Base-by-base conservation (phyloP, 2,113 vertebrate species). In the Nothocercus nigrocapillus region DNA sequence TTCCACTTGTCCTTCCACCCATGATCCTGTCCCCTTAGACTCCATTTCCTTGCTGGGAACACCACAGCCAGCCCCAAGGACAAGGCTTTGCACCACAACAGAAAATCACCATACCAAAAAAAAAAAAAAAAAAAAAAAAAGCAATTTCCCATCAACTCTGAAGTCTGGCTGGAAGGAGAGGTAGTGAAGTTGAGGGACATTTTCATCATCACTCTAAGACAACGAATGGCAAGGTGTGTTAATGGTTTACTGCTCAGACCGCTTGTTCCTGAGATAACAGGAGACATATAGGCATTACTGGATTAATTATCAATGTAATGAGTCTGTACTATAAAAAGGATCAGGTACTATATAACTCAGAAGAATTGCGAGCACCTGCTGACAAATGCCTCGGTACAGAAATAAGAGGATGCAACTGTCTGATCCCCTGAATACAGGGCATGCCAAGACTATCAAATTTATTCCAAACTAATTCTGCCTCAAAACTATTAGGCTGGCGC, bases 241-340 rank as follows among this genome's bases (percentile, higher is more conserved):
- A 87, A 87, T 73, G 47, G 49, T 85, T 72, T 28, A 17, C n/a
- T 1, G 9, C 61, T 88, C 72, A 36, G 81, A 51, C 76, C 42
- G 78, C 51, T 2, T 42, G 88, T 34, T 89, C 61, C 69, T 1
- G 85, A 84, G 88, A 87, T 93, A 95, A 78, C 64, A 70, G 85
- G 78, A 91, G 74, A 84, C 61, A 34, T 84, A 61, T 22, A 87
- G 88, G 82, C 73, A 87, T 95, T 89, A 92, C 84, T 44, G 0
- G 85, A 88, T 94, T 92, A 96, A 95, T 94, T 95, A 95, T 85
- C 93, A 51, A 19, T 84, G 91, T 80, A 94, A 89, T 85, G 89
- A 54, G 76, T 11, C 68, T 88, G 64, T 78, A 38, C 90, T 91
- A 87, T 81, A 89, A 88, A 93, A 91, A 73, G 66, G 73, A 81